phyloP scores from a whole-genome alignment of 2,113 vertebrate genomes.

The Meles meles region DNA sequence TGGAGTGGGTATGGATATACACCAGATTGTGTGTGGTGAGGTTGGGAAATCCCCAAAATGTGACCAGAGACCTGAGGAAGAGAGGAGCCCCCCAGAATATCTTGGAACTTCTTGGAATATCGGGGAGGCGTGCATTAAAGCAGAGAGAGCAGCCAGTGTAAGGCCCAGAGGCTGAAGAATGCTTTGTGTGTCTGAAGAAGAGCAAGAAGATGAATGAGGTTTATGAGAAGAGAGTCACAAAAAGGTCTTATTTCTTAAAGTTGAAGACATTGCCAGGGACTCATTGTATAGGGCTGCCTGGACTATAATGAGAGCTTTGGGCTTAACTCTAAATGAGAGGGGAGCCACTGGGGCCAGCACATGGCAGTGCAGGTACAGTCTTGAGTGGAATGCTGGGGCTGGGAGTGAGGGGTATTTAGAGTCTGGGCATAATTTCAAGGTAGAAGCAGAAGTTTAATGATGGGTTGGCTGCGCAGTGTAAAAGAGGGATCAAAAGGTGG shows the following conservation, averaged over 20 bases:
- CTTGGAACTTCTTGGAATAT: background rate
- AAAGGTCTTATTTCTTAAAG: no score
- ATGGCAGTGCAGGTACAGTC: background rate
- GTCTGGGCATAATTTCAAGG: background rate
- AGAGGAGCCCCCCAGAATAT: background rate
- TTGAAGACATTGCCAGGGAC: fast-evolving
- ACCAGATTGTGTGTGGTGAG: fast-evolving
- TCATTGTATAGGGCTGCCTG: fast-evolving
- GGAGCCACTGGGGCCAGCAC: no score
- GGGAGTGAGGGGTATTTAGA: background rate
- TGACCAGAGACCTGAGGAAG: background rate
- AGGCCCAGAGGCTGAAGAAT: background rate
- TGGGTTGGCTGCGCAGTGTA: no score
- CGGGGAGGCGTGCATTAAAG: background rate
- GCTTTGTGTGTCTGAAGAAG: background rate
- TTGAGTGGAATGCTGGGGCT: fast-evolving
- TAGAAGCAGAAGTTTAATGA: background rate
- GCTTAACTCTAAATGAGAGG: background rate
- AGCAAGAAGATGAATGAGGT: background rate
- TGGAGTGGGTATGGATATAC: background rate
- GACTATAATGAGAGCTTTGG: background rate
- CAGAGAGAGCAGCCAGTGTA: no score
- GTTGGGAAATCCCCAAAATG: background rate
- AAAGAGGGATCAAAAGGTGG: background rate
- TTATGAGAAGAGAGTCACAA: background rate